A percentile compares a stretch with the other conserved stretches of the same genome.
phyloP scores from a whole-genome alignment of 2,797 vertebrate genomes.

The Crenuchus spilurus region DNA sequence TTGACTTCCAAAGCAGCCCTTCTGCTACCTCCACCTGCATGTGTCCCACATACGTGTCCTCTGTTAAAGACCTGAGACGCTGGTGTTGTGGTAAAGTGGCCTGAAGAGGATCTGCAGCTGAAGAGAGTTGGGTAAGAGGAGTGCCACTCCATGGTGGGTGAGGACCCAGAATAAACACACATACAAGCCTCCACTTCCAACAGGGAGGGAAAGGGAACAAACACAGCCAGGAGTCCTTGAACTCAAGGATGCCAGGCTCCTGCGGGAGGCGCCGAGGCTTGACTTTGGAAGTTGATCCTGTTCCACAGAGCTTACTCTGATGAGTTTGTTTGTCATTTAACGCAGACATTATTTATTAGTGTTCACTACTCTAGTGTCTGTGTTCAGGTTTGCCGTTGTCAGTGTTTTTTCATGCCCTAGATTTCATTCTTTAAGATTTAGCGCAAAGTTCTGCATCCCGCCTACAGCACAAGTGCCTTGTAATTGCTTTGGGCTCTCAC shows the following conservation, averaged over 20 bases:
- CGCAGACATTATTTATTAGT: conserved; percentile 7
- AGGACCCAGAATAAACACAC: neutral
- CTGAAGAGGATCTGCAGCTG: conserved; percentile 1
- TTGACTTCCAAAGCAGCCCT: conserved; percentile 29
- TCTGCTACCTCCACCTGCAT: conserved; percentile 21
- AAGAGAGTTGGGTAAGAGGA: conserved; percentile 9
- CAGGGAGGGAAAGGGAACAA: neutral
- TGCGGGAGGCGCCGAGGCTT: neutral
- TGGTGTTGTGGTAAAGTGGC: conserved; percentile 25
- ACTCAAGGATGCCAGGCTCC: neutral
- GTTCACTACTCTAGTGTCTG: neutral
- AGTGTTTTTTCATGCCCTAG: too few relatives aligned
- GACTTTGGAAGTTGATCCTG: conserved; percentile 6
- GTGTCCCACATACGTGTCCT: conserved; percentile 4
- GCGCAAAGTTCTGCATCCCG: neutral
- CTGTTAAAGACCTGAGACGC: conserved; percentile 16
- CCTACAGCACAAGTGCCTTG: conserved; percentile 18
- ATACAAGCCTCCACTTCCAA: neutral
- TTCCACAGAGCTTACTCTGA: neutral
- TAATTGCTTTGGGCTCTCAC: neutral
- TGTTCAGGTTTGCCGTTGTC: neutral
- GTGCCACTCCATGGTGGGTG: neutral
- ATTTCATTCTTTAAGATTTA: neutral
- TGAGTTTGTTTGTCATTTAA: neutral
- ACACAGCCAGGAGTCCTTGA: neutral